Evolutionary conservation across 2,888 invertebrate species (phyloP).

Genomic region (Synanthedon myopaeformis): DNA sequence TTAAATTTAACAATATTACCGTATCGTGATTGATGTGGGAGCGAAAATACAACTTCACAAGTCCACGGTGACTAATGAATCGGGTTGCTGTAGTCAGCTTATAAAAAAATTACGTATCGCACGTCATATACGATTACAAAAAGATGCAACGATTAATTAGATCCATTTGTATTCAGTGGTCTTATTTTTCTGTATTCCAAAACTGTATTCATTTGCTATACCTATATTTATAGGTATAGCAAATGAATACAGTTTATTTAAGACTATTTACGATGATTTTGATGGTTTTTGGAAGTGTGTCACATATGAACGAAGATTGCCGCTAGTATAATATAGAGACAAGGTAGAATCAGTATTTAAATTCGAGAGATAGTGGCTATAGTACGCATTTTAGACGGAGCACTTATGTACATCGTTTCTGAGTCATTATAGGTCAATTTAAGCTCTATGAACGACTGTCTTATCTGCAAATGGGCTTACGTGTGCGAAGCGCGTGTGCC

Average conservation of each 20-base stretch:
- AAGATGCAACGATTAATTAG: not conserved
- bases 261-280: too few species aligned
- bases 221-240: too few species aligned
- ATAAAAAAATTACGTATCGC: not conserved
- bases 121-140: not conserved
- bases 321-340: too few species aligned
- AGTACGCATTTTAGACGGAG: too few species aligned
- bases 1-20: slow-evolving; percentile 27
- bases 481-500: slow-evolving; percentile 21
- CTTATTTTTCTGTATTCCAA: not conserved
- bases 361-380: too few species aligned
- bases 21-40: slow-evolving; percentile 29
- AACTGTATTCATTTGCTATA: too few species aligned
- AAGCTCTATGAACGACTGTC: not conserved
- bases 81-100: not conserved
- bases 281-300: too few species aligned
- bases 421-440: not conserved
- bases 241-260: too few species aligned
- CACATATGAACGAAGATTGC: too few species aligned
- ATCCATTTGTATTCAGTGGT: not conserved
- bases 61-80: slow-evolving; percentile 15
- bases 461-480: slow-evolving; percentile 22
- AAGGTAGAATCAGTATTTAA: too few species aligned
- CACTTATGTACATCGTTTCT: too few species aligned
- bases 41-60: slow-evolving; percentile 16